These are phyloP conservation scores for Drosophila virilis DNA, from an alignment of 1,140 invertebrate species.

Conservation along the genomic window DNA sequence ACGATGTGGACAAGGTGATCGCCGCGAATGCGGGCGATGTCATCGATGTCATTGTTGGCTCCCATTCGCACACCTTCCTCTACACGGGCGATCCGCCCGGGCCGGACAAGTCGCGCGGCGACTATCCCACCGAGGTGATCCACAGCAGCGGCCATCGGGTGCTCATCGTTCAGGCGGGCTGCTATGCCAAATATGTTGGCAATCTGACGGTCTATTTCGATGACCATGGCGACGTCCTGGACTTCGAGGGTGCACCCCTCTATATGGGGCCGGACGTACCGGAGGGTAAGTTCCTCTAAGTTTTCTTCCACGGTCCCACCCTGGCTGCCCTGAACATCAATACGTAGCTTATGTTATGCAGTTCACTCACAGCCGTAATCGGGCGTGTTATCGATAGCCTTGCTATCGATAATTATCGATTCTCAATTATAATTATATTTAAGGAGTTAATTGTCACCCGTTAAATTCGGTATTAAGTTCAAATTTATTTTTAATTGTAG, in stretches of 20 bases:
- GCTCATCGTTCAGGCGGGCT: conserved; percentile 89
- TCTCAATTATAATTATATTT: too few relatives aligned
- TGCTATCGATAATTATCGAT: too few relatives aligned
- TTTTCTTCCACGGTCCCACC: too few relatives aligned
- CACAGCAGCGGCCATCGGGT: conserved; percentile 86
- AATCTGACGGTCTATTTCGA: conserved; percentile 90
- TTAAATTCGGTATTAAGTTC: too few relatives aligned
- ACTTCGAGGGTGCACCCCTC: conserved; percentile 90
- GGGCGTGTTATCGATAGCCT: too few relatives aligned
- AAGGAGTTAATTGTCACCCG: too few relatives aligned
- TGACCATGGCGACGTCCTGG: conserved; percentile 88
- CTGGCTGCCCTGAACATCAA: too few relatives aligned
- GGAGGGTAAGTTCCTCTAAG: conserved; percentile 85
- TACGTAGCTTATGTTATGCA: too few relatives aligned
- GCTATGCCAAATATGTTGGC: conserved; percentile 90
- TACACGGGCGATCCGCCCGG: conserved; percentile 87
- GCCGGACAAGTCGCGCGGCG: conserved; percentile 85
- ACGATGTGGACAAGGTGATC: conserved; percentile 89
- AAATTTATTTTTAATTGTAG: too few relatives aligned
- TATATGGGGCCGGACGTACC: conserved; percentile 88
- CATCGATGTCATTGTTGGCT: conserved; percentile 93
- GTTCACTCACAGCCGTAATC: too few relatives aligned
- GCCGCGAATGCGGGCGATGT: conserved; percentile 87
- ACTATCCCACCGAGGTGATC: conserved; percentile 88
- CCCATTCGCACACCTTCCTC: conserved; percentile 93